Evolutionary conservation across 2,797 vertebrate species (phyloP).

Genomic region (Alca torda): DNA sequence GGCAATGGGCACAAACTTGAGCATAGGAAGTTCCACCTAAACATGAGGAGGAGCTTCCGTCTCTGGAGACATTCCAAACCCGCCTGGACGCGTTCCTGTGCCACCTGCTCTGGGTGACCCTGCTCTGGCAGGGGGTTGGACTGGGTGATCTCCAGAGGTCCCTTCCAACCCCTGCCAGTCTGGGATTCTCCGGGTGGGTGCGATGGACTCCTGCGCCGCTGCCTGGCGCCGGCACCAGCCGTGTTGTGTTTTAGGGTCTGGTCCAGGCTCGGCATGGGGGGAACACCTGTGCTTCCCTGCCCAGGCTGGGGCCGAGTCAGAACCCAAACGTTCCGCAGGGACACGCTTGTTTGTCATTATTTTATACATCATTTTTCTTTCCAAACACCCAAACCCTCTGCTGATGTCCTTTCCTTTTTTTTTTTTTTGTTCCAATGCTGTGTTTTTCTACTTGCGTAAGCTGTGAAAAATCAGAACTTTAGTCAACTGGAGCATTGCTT

Average conservation of each 20-base stretch:
- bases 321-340: background rate
- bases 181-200: background rate
- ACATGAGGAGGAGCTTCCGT: too few relatives aligned
- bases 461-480: background rate
- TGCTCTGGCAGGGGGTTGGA: too few relatives aligned
- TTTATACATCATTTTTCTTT: background rate
- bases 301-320: constrained; percentile 23
- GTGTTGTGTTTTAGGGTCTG: background rate
- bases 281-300: constrained; percentile 11
- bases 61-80: too few relatives aligned
- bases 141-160: too few relatives aligned
- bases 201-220: background rate
- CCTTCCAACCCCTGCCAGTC: too few relatives aligned
- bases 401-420: background rate
- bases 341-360: background rate
- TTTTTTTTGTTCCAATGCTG: background rate
- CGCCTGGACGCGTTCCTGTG: too few relatives aligned
- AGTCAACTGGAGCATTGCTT: background rate
- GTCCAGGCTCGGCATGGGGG: background rate
- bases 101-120: too few relatives aligned
- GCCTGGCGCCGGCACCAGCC: background rate
- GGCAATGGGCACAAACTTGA: too few relatives aligned
- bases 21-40: too few relatives aligned
- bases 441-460: constrained; percentile 6
- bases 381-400: background rate